phyloP scores from a whole-genome alignment of 2,113 vertebrate genomes.

The cattle (Bos taurus) region ARS-UCD2.0 NC_037330.1:116129001-116129500 shows the following conservation, averaged over 20 bases:
- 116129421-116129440: not conserved
- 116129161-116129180: fast-evolving
- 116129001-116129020: not conserved
- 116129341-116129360: not conserved
- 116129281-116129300: not conserved
- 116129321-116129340: not conserved
- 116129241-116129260: not conserved
- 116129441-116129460: not conserved
- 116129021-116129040: not conserved
- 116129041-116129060: not conserved
- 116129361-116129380: not conserved
- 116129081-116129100: not conserved
- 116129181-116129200: not conserved
- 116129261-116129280: not conserved
- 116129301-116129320: not conserved
- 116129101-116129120: not conserved
- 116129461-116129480: fast-evolving
- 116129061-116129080: not conserved
- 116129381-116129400: not conserved
- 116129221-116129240: fast-evolving
- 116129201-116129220: not conserved
- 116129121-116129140: not conserved
- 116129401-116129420: fast-evolving
- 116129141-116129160: fast-evolving
- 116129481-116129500: fast-evolving